Conservation (phyloP, 2,888 invertebrate species). For the Galerucella nymphaeae region DNA sequence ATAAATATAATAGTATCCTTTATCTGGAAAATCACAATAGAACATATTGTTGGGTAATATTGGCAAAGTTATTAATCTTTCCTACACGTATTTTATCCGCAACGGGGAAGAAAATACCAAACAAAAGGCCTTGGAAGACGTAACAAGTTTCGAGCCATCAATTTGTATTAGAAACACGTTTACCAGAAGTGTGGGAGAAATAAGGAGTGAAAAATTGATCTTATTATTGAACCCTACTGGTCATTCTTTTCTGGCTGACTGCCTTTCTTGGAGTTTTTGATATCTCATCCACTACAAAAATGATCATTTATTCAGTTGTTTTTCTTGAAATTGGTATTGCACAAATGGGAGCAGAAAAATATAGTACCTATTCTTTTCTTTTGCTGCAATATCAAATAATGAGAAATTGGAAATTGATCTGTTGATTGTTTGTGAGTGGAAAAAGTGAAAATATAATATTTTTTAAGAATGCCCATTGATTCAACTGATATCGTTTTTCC, state of each 20-base stretch:
- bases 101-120: conserved; percentile 37
- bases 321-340: conserved; percentile 19
- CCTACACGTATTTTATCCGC: conserved; percentile 38
- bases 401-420: neutral
- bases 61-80: conserved; percentile 43
- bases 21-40: conserved; percentile 39
- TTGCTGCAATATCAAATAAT: neutral
- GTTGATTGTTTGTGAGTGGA: neutral
- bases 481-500: too few species aligned
- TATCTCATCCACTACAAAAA: conserved; percentile 28
- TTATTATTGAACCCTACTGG: conserved; percentile 43
- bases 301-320: conserved; percentile 35
- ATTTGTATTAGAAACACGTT: conserved; percentile 52
- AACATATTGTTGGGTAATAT: conserved; percentile 40
- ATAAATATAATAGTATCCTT: conserved; percentile 16
- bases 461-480: too few species aligned
- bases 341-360: conserved; percentile 7
- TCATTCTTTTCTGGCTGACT: conserved; percentile 37
- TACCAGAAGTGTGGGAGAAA: conserved; percentile 45
- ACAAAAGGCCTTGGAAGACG: conserved; percentile 41
- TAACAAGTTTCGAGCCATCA: conserved; percentile 49
- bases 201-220: conserved; percentile 44
- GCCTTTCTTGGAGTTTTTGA: conserved; percentile 27
- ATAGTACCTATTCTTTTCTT: neutral
- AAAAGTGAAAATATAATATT: too few species aligned